Conservation (phyloP, 2,113 vertebrate species). For the zebrafish (Danio rerio) region GRCz12tu NC_133190.1:22205501-22206000, state of each 20-base stretch:
- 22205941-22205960: neutral
- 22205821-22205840: constrained; percentile 94
- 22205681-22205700: no score
- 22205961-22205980: neutral
- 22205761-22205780: constrained; percentile 96
- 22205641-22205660: no score
- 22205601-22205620: no score
- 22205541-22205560: no score
- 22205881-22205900: constrained; percentile 81
- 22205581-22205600: no score
- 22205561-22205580: no score
- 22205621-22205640: no score
- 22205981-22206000: neutral
- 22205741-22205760: constrained; percentile 84
- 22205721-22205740: neutral
- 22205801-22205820: constrained; percentile 89
- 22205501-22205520: no score
- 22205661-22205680: no score
- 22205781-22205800: constrained; percentile 92
- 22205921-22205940: neutral
- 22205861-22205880: constrained; percentile 95
- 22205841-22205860: constrained; percentile 92
- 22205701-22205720: neutral
- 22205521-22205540: no score
- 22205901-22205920: neutral